These are phyloP conservation scores for Pimephales promelas DNA, from an alignment of 2,113 vertebrate genomes.

Conservation along the genomic window DNA sequence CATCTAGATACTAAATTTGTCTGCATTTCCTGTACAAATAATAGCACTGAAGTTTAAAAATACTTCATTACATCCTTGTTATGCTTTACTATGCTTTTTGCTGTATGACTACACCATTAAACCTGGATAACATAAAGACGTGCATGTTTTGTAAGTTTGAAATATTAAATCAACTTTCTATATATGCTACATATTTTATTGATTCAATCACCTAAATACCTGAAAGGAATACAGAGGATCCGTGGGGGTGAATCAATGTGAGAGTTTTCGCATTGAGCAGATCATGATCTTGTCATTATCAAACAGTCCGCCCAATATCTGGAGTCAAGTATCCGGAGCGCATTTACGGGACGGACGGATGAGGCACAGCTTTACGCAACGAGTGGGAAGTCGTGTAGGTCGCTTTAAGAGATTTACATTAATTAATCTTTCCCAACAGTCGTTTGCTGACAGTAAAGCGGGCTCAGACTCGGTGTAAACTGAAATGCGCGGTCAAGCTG, in stretches of 20 bases:
- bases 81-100: neutral
- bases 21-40: neutral
- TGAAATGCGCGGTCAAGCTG: conserved; percentile 65
- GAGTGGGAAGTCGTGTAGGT: neutral
- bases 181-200: no score
- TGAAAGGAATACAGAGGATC: neutral
- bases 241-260: neutral
- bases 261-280: neutral
- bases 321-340: neutral
- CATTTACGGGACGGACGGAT: neutral
- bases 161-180: neutral
- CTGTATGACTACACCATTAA: no score
- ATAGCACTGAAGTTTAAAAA: neutral
- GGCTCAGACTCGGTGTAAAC: neutral
- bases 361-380: neutral
- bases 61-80: neutral
- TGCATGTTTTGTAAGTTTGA: neutral
- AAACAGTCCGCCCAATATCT: conserved; percentile 28
- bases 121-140: no score
- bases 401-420: neutral
- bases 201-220: neutral
- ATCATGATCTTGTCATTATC: neutral
- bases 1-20: neutral
- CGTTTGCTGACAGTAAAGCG: neutral
- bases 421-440: neutral